phyloP scores from a whole-genome alignment of 2,888 invertebrate genomes.

The Lacanobia oleracea region DNA sequence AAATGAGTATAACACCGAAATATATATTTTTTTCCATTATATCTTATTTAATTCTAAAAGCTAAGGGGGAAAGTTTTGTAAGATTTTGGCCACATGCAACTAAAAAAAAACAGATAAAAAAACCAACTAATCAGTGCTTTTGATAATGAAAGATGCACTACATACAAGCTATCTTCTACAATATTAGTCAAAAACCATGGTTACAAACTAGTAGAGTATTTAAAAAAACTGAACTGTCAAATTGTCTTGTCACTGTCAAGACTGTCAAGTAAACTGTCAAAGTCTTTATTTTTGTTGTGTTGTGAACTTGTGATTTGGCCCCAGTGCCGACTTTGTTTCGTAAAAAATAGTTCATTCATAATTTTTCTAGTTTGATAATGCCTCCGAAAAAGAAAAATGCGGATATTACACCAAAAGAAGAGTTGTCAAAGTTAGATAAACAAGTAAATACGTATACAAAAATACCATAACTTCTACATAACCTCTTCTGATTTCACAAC shows the following conservation, averaged over 20 bases:
- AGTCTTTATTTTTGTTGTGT: constrained; percentile 9
- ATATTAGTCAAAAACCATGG: neutral
- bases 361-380: constrained; percentile 45
- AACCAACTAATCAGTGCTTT: too few species aligned
- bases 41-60: too few species aligned
- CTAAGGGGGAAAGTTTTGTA: too few species aligned
- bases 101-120: too few species aligned
- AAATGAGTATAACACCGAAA: too few species aligned
- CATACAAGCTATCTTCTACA: too few species aligned
- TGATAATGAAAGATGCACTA: too few species aligned
- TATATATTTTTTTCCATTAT: too few species aligned
- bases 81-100: too few species aligned
- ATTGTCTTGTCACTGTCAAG: neutral
- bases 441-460: constrained; percentile 69
- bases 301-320: neutral
- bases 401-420: constrained; percentile 71
- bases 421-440: constrained; percentile 78
- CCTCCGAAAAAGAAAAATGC: constrained; percentile 75
- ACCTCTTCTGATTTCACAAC: constrained; percentile 52
- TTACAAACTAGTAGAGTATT: neutral
- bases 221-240: neutral
- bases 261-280: neutral
- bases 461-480: constrained; percentile 50
- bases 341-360: constrained; percentile 1
- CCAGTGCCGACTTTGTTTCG: neutral